phyloP scores from a whole-genome alignment of 2,797 vertebrate species.

The Girardinus metallicus region DNA sequence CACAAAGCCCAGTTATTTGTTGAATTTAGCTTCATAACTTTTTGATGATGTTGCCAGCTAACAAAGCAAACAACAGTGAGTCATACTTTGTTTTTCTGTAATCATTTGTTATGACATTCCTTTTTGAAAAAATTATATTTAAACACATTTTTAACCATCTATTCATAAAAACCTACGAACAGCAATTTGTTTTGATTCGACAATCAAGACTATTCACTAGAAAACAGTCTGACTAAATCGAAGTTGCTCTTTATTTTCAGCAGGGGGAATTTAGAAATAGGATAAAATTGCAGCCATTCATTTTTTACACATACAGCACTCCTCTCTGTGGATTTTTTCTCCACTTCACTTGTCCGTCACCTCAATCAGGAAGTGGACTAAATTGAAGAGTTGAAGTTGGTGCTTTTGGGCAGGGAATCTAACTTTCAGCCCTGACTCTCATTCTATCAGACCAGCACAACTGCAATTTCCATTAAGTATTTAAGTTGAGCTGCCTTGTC shows the following conservation, averaged over 20 bases:
- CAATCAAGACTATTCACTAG: slow-evolving; percentile 28
- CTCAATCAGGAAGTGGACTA: slow-evolving; percentile 21
- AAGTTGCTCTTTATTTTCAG: slow-evolving; percentile 30
- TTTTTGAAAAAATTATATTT: slow-evolving; percentile 17
- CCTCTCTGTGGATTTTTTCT: slow-evolving; percentile 10
- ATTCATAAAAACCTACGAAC: slow-evolving; percentile 19
- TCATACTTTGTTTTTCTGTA: slow-evolving; percentile 3
- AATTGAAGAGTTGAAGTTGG: slow-evolving; percentile 47
- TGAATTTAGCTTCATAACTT: neutral
- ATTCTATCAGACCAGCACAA: slow-evolving; percentile 52
- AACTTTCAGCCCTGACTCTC: slow-evolving; percentile 34
- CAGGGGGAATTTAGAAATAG: slow-evolving; percentile 15
- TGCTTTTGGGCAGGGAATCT: slow-evolving; percentile 34
- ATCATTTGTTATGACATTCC: slow-evolving; percentile 7
- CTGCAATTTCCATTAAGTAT: slow-evolving; percentile 61
- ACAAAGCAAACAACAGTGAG: neutral
- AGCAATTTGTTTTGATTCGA: slow-evolving; percentile 40
- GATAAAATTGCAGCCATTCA: slow-evolving; percentile 14
- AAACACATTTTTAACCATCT: slow-evolving; percentile 21
- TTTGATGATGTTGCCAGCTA: neutral
- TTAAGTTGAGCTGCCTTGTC: slow-evolving; percentile 50
- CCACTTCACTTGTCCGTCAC: slow-evolving; percentile 37
- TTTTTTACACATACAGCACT: slow-evolving; percentile 4
- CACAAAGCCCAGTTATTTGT: neutral
- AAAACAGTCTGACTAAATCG: slow-evolving; percentile 13